Evolutionary conservation across 2,888 invertebrate genomes (phyloP), one percentile per base, ranked within the genome.

Genomic region (Oscheius myriophilus): DNA sequence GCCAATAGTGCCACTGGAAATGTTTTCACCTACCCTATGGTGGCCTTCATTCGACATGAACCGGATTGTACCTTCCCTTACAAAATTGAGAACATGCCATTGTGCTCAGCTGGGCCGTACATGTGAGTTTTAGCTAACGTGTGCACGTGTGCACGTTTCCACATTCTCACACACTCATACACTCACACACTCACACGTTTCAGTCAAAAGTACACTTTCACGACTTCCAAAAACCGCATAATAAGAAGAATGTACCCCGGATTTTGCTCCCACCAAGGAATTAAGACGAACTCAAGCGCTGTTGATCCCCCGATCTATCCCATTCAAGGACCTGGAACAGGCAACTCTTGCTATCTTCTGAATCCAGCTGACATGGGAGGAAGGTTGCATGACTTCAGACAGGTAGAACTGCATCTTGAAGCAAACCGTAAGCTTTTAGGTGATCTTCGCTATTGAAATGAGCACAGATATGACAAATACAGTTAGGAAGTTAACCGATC

Each of bases 371-470:
- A 42, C 14, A 58, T 58, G 58, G 58, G 58, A 21, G 58, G 58
- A 4, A 58, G 43, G 43, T 39, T 61, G 18, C 61, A 61, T 26
- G 61, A 61, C 39, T 61, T 61, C 49, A 6, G 61, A 49, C 61
- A 61, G 58, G 58, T 57, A 41, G 1, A 12, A 18, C 1, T 16
- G 4, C 11, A 26, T 33, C 9, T 33, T 33, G 33, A 33, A 33
- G 33, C 33, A 9, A 33, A 33, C 3, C 33, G 3, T 3, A 33
- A 33, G 6, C n/a, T 57, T 57, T 57, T 1, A 58, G 58, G 43
- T 58, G 0, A 58, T 58, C 12, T 58, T 58, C 25, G 58, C 58
- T 14, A 16, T 58, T 16, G 58, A 58, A 23, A 42, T 58, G 14
- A 45, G 23, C 2, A 41, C 18, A 58, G 58, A 58, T 43, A 58